Percentiles rank a stretch among this genome's conserved stretches.
Evolutionary conservation across 30 jellyfish, hydroid and myxozoan genomes (phyloP).

Genomic region (Hydractinia symbiolongicarpus): DNA sequence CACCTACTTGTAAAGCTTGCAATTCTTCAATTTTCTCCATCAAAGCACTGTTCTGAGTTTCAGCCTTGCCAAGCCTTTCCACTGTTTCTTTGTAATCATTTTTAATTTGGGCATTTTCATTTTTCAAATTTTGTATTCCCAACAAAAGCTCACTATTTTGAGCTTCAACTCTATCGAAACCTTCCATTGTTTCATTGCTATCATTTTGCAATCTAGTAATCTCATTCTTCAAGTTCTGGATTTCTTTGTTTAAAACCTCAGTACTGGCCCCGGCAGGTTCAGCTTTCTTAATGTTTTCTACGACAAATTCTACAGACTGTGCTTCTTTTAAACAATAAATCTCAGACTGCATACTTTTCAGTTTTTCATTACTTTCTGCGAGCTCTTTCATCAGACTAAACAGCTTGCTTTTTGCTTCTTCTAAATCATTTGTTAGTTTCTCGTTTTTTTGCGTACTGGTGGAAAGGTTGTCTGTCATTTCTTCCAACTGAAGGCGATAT

Average conservation of each 20-base stretch:
- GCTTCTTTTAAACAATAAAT: too few relatives aligned
- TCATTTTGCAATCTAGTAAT: background rate
- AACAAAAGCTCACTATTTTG: background rate
- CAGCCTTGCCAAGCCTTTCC: too few relatives aligned
- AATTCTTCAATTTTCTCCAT: too few relatives aligned
- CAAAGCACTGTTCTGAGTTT: too few relatives aligned
- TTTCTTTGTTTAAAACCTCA: background rate
- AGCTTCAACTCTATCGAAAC: background rate
- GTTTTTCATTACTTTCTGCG: background rate
- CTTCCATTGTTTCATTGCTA: background rate
- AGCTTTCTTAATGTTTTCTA: too few relatives aligned
- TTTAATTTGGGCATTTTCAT: background rate
- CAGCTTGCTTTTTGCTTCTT: background rate
- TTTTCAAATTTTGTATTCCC: background rate
- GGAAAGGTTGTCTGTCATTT: background rate
- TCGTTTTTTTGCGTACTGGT: too few relatives aligned
- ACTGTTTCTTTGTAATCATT: too few relatives aligned
- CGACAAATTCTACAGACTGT: too few relatives aligned
- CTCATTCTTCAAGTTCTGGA: background rate
- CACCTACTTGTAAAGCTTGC: too few relatives aligned
- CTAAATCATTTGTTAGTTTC: background rate
- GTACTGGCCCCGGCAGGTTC: background rate
- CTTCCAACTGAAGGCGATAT: background rate
- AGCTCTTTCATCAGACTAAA: background rate
- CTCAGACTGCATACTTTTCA: conserved; percentile 1